Conservation (phyloP, 2,888 invertebrate genomes). For the Drosophila suboccidentalis region DNA sequence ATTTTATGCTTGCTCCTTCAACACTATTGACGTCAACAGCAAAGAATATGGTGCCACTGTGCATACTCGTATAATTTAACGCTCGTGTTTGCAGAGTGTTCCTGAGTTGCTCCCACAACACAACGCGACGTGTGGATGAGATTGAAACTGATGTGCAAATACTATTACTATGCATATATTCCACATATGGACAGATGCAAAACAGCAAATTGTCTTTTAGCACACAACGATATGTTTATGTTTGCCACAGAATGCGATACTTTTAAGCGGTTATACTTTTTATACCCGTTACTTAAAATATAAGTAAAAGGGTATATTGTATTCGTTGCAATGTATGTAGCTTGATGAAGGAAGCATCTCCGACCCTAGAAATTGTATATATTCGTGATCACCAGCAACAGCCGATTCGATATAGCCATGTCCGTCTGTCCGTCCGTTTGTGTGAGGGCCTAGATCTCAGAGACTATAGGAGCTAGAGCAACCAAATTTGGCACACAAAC, state of each 20-base stretch:
- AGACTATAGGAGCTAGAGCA: too few relatives aligned
- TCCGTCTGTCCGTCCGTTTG: too few relatives aligned
- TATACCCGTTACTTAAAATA: too few relatives aligned
- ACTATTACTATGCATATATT: conserved; percentile 12
- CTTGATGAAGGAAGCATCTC: too few relatives aligned
- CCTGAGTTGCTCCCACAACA: conserved; percentile 11
- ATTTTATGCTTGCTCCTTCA: background rate
- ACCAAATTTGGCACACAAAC: too few relatives aligned
- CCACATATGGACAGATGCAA: conserved; percentile 13
- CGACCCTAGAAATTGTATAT: too few relatives aligned
- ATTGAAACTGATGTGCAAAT: conserved; percentile 10
- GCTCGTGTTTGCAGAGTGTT: conserved; percentile 1
- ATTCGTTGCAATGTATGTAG: too few relatives aligned
- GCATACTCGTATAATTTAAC: conserved; percentile 13
- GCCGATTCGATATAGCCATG: too few relatives aligned
- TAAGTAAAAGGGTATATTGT: too few relatives aligned
- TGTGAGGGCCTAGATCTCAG: too few relatives aligned
- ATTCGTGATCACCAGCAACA: too few relatives aligned
- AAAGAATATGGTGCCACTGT: conserved; percentile 16
- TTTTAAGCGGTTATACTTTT: background rate
- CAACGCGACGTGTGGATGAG: conserved; percentile 8
- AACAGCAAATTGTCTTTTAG: background rate
- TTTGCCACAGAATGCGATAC: background rate
- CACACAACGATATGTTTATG: background rate
- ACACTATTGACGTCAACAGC: conserved; percentile 18